Evolutionary conservation across 2,113 vertebrate genomes (phyloP), one percentile per base, ranked within the genome.

Genomic region (Excalfactoria chinensis): DNA sequence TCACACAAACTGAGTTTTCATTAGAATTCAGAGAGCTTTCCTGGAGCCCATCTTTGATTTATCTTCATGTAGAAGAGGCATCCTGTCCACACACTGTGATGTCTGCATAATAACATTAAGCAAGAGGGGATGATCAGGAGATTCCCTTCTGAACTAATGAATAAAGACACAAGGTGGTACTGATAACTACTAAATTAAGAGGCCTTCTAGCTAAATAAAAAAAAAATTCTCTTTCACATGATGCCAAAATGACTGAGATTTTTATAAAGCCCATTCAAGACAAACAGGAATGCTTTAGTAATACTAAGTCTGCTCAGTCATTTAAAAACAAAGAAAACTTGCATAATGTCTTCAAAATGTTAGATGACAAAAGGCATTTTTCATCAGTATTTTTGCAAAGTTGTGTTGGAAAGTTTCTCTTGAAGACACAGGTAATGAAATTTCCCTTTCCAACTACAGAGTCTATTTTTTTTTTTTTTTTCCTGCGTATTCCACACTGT

Each of bases 51-150:
- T 0, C 5, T 49, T 85, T 46, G 26, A 55, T 34, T 48, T 56
- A 40, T 11, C 53, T 74, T 85, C 0, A 0, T 13, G 0, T 18
- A 43, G 35, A 37, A 56, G 16, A 83, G 7, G 16, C 71, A 11
- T 17, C 11, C 20, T 21, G 44, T 44, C 63, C 35, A 32, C 2
- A 2, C 3, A 15, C 13, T 1, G 1, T 19, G 34, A 62, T 13
- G 17, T 77, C 32, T 70, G 66, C 15, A 68, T 14, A 25, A 10
- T 71, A 84, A 78, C 9, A 22, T 48, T n/a, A 30, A 41, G 30
- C 12, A 46, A 46, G 2, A 30, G 20, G n/a, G 41, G 88, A 88
- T 8, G 12, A 59, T 40, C 46, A 75, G 18, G 21, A 86, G 7
- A 25, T 25, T 37, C 16, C 80, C 25, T 35, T 32, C 44, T 51